Percentiles rank a stretch among this genome's conserved stretches.
Conservation (phyloP, 2,113 vertebrate species). For the human (Homo sapiens) region DNA sequence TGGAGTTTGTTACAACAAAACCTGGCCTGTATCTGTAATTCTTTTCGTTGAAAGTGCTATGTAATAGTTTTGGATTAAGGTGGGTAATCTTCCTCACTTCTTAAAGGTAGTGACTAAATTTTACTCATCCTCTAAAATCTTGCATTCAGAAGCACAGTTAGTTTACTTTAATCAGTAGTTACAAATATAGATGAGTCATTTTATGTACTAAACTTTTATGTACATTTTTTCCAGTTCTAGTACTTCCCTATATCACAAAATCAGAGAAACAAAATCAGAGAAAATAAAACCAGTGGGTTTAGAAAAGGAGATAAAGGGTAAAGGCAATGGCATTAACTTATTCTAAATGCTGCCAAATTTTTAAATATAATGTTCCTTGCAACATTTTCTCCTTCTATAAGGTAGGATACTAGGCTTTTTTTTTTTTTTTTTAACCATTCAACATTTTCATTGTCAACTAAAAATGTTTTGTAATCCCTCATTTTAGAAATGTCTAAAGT, state of each 20-base stretch:
- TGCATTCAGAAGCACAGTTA: background rate
- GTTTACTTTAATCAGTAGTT: background rate
- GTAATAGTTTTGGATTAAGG: background rate
- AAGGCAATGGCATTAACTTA: background rate
- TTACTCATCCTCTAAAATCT: background rate
- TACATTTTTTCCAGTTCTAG: background rate
- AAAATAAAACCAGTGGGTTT: background rate
- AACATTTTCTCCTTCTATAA: background rate
- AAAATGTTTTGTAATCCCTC: constrained; percentile 7
- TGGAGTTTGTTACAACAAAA: background rate
- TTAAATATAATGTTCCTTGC: background rate
- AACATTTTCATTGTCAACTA: background rate
- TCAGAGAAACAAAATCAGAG: background rate
- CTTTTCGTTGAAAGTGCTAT: background rate
- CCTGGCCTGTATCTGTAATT: background rate
- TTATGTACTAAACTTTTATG: background rate
- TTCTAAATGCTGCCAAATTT: background rate
- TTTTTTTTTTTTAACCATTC: too few relatives aligned
- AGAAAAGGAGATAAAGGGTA: background rate
- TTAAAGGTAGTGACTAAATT: constrained; percentile 40
- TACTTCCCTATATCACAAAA: background rate
- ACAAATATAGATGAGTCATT: background rate
- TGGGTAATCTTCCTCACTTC: background rate
- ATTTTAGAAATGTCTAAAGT: background rate
- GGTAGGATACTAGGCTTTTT: background rate